phyloP scores from a whole-genome alignment of 1,140 invertebrate species.

The Rhagoletis zephyria region DNA sequence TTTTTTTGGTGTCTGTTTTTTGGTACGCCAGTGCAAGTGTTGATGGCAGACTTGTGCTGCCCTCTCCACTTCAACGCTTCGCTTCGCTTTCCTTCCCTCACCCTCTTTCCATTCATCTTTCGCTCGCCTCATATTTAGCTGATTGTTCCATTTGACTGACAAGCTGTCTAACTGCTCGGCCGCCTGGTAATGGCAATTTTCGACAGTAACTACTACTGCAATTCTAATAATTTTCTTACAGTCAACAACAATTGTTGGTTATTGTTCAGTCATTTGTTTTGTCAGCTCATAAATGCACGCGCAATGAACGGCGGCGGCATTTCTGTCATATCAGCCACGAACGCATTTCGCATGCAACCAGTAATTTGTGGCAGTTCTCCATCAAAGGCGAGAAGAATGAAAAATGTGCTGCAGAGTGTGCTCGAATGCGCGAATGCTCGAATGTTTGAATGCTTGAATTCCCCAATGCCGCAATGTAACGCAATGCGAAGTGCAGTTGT shows the following conservation, averaged over 20 bases:
- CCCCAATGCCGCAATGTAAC: background rate
- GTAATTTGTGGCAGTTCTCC: slow-evolving; percentile 48
- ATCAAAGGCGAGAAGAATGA: slow-evolving; percentile 5
- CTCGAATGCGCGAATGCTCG: background rate
- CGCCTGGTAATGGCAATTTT: slow-evolving; percentile 2
- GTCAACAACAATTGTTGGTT: background rate
- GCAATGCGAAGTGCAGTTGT: background rate
- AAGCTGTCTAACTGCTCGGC: background rate
- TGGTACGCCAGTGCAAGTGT: no score
- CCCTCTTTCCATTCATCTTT: no score
- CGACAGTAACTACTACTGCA: background rate
- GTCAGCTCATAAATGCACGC: background rate
- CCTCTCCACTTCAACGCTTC: no score
- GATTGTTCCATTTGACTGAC: background rate
- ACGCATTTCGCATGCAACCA: slow-evolving; percentile 44
- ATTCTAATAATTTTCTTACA: background rate
- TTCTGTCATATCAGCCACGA: slow-evolving; percentile 11
- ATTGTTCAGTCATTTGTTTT: background rate
- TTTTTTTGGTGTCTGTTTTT: no score
- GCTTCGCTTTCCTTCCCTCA: no score
- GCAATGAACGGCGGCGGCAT: background rate
- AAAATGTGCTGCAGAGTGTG: background rate
- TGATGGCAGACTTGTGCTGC: no score
- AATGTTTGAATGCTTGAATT: background rate
- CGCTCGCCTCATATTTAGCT: background rate